Evolutionary conservation across 2,888 invertebrate species (phyloP).

Genomic region (Sclerodermus sp.): DNA sequence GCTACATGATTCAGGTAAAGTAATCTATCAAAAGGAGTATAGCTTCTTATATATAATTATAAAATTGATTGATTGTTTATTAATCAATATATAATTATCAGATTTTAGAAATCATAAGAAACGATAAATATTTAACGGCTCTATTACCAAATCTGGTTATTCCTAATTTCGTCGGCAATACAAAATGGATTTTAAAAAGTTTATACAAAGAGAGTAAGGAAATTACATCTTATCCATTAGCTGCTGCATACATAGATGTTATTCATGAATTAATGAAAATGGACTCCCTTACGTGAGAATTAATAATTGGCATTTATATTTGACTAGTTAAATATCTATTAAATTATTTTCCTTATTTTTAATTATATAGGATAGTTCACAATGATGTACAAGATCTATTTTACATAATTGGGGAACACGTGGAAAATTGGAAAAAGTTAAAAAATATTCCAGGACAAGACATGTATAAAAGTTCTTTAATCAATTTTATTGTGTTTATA

Average conservation of each 20-base stretch:
- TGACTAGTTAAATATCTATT: not conserved
- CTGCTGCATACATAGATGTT: conserved; percentile 37
- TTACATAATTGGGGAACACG: conserved; percentile 26
- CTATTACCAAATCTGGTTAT: conserved; percentile 22
- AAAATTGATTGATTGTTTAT: conserved; percentile 4
- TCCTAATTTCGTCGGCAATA: conserved; percentile 25
- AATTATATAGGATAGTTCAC: not conserved
- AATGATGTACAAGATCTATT: conserved; percentile 4
- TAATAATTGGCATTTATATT: conserved; percentile 10
- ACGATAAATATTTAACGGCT: conserved; percentile 18
- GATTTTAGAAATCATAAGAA: conserved; percentile 54
- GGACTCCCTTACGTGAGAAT: conserved; percentile 19
- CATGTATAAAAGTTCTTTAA: conserved; percentile 37
- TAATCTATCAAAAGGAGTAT: no score
- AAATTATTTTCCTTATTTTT: conserved; percentile 6
- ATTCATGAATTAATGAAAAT: conserved; percentile 27
- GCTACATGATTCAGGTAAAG: conserved; percentile 67
- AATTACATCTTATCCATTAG: conserved; percentile 42
- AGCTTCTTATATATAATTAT: no score
- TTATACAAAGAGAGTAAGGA: conserved; percentile 31
- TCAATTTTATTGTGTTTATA: conserved; percentile 30
- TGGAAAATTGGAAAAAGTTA: conserved; percentile 24
- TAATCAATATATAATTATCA: conserved; percentile 32
- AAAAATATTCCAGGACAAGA: conserved; percentile 42
- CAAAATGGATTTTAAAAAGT: conserved; percentile 36